Evolutionary conservation across 2,113 vertebrate species (phyloP).

Genomic region (Paramormyrops kingsleyae): DNA sequence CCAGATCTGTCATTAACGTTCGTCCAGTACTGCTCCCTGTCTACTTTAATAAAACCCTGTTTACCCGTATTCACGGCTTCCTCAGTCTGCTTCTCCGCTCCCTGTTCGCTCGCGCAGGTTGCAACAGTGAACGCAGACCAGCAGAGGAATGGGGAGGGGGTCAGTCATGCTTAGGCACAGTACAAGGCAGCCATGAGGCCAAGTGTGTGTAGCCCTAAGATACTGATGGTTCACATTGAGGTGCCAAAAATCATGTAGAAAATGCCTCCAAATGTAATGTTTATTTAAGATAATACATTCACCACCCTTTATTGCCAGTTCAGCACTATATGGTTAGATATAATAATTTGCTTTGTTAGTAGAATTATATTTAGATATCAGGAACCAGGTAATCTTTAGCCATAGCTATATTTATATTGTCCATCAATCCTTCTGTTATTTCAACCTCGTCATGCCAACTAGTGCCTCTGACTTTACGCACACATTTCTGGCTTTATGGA

Average conservation of each 20-base stretch:
- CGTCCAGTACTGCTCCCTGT: no score
- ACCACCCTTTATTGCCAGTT: not conserved
- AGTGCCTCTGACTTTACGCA: not conserved
- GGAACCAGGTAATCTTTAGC: not conserved
- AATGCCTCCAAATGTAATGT: not conserved
- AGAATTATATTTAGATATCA: not conserved
- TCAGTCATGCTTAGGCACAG: not conserved
- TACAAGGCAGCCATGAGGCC: not conserved
- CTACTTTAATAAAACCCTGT: no score
- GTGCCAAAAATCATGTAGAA: not conserved
- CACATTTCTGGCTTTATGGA: not conserved
- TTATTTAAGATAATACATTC: not conserved
- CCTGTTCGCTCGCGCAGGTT: no score
- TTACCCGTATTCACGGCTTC: no score
- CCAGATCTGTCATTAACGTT: no score
- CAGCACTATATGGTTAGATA: not conserved
- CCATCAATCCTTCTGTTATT: not conserved
- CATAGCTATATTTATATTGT: not conserved
- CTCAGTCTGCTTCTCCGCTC: no score
- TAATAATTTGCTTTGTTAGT: not conserved
- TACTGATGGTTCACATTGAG: not conserved
- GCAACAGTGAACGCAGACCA: not conserved
- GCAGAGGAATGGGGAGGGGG: not conserved
- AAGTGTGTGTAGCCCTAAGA: not conserved
- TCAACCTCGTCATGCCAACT: not conserved